phyloP scores from a whole-genome alignment of 1,140 invertebrate species.

The Danaus plexippus region DNA sequence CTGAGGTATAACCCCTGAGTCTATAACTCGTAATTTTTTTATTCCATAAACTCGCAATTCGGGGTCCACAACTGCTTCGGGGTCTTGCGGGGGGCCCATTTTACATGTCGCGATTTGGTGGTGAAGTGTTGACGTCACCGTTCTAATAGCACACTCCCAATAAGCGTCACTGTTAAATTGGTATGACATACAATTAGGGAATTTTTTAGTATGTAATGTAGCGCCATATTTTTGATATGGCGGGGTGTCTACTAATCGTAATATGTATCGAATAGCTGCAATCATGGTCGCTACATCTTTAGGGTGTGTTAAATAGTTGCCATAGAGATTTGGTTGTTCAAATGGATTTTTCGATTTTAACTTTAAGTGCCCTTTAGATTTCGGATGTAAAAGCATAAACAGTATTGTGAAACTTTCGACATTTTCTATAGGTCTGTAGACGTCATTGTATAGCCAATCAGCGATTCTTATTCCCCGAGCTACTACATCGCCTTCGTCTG shows the following conservation, averaged over 20 bases:
- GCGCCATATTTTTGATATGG: slow-evolving; percentile 75
- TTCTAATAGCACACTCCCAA: slow-evolving; percentile 81
- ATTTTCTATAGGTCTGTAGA: slow-evolving; percentile 73
- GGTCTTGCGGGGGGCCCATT: slow-evolving; percentile 81
- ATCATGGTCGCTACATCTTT: slow-evolving; percentile 78
- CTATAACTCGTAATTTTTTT: slow-evolving; percentile 79
- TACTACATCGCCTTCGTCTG: slow-evolving; percentile 76
- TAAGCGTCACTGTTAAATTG: slow-evolving; percentile 77
- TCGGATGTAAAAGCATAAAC: slow-evolving; percentile 82
- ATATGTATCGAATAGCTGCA: slow-evolving; percentile 77
- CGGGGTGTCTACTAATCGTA: slow-evolving; percentile 74
- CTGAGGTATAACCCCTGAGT: slow-evolving; percentile 83
- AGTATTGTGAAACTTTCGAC: slow-evolving; percentile 78
- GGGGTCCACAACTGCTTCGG: slow-evolving; percentile 81
- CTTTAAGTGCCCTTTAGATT: slow-evolving; percentile 79
- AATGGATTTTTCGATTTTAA: slow-evolving; percentile 81
- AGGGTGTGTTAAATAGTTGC: slow-evolving; percentile 80
- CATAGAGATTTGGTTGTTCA: slow-evolving; percentile 80
- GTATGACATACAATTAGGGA: slow-evolving; percentile 73
- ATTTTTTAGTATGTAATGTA: slow-evolving; percentile 70
- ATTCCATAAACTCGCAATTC: slow-evolving; percentile 80
- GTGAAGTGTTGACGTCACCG: slow-evolving; percentile 76
- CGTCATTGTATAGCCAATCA: slow-evolving; percentile 73
- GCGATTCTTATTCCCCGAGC: slow-evolving; percentile 72
- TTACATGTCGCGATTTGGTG: slow-evolving; percentile 81